Conservation (phyloP, 2,888 invertebrate genomes). For the Hypomecis atomaria region DNA sequence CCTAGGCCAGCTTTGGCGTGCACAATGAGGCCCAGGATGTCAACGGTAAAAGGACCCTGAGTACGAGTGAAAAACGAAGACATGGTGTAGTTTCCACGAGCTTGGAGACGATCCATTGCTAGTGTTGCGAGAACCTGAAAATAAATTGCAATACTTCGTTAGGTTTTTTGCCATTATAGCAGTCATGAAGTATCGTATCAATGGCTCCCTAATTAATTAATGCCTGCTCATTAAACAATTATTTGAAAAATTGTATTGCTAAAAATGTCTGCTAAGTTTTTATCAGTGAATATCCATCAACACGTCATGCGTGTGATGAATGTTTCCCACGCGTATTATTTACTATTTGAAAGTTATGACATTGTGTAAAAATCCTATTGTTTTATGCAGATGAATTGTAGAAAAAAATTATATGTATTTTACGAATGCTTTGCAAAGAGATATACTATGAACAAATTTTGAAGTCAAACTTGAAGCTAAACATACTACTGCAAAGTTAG, state of each 20-base stretch:
- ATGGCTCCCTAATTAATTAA: background rate
- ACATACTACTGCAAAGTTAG: too few relatives aligned
- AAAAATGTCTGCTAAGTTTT: background rate
- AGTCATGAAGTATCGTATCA: too few relatives aligned
- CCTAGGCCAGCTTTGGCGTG: constrained; percentile 88
- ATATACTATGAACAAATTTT: too few relatives aligned
- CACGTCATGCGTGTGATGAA: background rate
- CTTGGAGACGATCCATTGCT: constrained; percentile 88
- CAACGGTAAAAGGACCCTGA: constrained; percentile 91
- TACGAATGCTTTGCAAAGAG: too few relatives aligned
- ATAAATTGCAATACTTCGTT: background rate
- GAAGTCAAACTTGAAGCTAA: too few relatives aligned
- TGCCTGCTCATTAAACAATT: background rate
- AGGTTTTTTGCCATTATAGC: too few relatives aligned
- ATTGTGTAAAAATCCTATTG: background rate
- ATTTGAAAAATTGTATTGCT: background rate
- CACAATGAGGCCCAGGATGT: constrained; percentile 88
- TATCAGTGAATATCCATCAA: background rate
- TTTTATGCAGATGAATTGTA: background rate
- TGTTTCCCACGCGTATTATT: constrained; percentile 7
- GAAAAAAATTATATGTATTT: too few relatives aligned
- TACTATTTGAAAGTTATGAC: background rate
- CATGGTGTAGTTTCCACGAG: constrained; percentile 90
- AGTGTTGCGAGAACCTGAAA: constrained; percentile 89
- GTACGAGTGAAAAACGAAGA: constrained; percentile 88